Conservation (phyloP, 2,797 vertebrate genomes). For the Darevskia nairensis region DNA sequence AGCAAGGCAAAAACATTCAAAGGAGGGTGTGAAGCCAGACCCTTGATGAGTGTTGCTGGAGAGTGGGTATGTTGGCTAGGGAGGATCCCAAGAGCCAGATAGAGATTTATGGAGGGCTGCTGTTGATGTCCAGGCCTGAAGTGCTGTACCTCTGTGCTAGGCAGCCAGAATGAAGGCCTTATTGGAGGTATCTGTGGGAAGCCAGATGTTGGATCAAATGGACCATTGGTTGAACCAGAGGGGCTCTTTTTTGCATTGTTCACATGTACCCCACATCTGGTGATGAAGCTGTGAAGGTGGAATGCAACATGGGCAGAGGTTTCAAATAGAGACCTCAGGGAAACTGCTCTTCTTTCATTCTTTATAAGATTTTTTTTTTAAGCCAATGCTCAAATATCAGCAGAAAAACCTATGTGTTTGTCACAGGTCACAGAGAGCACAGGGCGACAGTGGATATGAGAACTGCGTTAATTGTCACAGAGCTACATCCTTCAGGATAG, state of each 20-base stretch:
- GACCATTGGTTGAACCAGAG: not conserved
- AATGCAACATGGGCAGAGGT: not conserved
- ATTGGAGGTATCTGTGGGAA: not conserved
- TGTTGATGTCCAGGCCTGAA: too few relatives aligned
- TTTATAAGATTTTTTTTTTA: not conserved
- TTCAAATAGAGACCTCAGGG: slow-evolving; percentile 21
- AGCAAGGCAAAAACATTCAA: too few relatives aligned
- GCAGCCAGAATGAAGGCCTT: too few relatives aligned
- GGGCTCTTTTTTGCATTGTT: not conserved
- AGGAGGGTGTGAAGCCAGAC: too few relatives aligned
- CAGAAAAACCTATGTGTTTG: slow-evolving; percentile 32
- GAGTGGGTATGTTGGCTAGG: too few relatives aligned
- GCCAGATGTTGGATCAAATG: not conserved
- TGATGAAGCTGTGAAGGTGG: not conserved
- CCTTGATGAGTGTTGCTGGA: too few relatives aligned
- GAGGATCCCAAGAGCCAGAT: too few relatives aligned
- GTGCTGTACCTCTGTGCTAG: too few relatives aligned
- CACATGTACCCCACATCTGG: not conserved
- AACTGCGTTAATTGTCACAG: slow-evolving; percentile 64
- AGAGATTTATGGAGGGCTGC: too few relatives aligned
- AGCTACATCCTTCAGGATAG: slow-evolving; percentile 58
- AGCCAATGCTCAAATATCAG: not conserved
- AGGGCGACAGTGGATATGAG: slow-evolving; percentile 47
- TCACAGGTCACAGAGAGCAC: slow-evolving; percentile 35
- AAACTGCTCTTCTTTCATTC: not conserved